Evolutionary conservation across 92 coral and sea anemone species (phyloP).

Genomic region (Virgularia gustaviana): DNA sequence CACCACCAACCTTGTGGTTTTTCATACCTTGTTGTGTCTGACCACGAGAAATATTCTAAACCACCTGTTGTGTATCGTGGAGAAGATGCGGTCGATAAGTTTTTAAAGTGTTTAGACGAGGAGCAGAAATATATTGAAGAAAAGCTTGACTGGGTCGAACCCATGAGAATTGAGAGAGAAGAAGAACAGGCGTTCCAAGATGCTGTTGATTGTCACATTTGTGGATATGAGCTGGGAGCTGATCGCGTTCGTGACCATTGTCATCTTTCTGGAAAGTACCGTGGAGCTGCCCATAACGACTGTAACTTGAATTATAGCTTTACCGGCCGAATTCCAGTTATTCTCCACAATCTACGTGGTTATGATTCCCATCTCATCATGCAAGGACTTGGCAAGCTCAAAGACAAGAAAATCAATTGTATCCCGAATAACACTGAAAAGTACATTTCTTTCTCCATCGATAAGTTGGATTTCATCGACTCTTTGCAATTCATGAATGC

Average conservation of each 20-base stretch:
- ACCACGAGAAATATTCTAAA: no score
- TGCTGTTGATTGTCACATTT: conserved; percentile 37
- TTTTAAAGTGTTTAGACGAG: conserved; percentile 5
- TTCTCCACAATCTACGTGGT: conserved; percentile 35
- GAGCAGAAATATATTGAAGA: conserved; percentile 24
- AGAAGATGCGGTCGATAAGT: conserved; percentile 19
- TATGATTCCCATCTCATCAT: conserved; percentile 46
- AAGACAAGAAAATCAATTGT: conserved; percentile 30
- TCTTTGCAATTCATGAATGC: conserved; percentile 48
- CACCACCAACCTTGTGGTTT: no score
- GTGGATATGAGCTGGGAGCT: conserved; percentile 19
- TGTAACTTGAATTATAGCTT: conserved; percentile 38
- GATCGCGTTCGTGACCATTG: conserved; percentile 55
- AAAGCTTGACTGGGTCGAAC: conserved; percentile 18
- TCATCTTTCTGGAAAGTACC: conserved; percentile 24
- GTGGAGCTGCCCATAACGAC: conserved; percentile 37
- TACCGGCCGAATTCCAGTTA: conserved; percentile 49
- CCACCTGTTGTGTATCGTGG: conserved; percentile 45
- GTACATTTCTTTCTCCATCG: conserved; percentile 52
- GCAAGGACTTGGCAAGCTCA: conserved; percentile 48
- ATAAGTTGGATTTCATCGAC: conserved; percentile 39
- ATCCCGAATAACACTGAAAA: conserved; percentile 55
- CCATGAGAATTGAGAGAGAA: conserved; percentile 28
- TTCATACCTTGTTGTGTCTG: conserved; percentile 3
- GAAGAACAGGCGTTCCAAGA: conserved; percentile 43